phyloP scores from a whole-genome alignment of 2,113 vertebrate species.

The Erinaceus europaeus region DNA sequence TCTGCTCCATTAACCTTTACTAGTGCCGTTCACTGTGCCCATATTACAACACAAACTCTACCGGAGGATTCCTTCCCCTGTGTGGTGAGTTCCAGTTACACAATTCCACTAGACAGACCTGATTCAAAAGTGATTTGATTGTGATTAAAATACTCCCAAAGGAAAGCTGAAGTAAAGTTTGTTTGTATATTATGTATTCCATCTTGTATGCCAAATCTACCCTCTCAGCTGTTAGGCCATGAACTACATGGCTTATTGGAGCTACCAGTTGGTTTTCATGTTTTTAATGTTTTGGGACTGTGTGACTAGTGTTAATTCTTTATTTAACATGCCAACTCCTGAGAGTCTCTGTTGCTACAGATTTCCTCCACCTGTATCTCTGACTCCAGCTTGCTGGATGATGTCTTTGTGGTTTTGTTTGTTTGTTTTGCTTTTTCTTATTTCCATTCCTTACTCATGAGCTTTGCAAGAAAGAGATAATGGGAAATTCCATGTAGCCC shows the following conservation, averaged over 20 bases:
- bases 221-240: not conserved
- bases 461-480: conserved; percentile 8
- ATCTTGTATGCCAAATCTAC: not conserved
- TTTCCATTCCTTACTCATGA: not conserved
- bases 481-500: not conserved
- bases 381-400: not conserved
- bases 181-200: not conserved
- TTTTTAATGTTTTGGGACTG: not conserved
- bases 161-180: not conserved
- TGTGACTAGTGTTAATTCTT: not conserved
- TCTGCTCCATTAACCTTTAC: conserved; percentile 16
- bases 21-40: not conserved
- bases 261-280: not conserved
- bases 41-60: not conserved
- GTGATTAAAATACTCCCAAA: not conserved
- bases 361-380: not conserved
- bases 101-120: not conserved
- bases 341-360: not conserved
- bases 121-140: not conserved
- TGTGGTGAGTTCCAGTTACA: not conserved
- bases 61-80: not conserved
- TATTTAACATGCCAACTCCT: not conserved
- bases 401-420: not conserved
- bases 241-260: not conserved
- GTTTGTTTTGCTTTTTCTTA: not conserved